These are phyloP conservation scores for Leucophenga montana DNA, from an alignment of 2,888 invertebrate species.

Conservation along the genomic window DNA sequence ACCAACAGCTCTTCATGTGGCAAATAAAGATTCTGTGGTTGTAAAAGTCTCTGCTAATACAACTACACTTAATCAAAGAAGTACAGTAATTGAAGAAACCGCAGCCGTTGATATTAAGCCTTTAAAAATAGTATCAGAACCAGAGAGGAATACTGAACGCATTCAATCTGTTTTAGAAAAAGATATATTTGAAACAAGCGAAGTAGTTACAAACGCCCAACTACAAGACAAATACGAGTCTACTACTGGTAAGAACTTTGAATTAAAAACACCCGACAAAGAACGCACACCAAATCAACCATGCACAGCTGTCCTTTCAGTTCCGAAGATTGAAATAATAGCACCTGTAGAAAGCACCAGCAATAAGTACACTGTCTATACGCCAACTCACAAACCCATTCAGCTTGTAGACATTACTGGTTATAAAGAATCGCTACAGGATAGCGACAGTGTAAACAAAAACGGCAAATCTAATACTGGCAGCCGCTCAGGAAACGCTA, in stretches of 20 bases:
- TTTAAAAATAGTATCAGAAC: no score
- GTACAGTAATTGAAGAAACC: no score
- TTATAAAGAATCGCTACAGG: slow-evolving; percentile 59
- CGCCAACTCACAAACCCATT: slow-evolving; percentile 52
- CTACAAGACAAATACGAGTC: neutral
- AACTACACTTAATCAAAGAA: no score
- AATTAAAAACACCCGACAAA: neutral
- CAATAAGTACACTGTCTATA: slow-evolving; percentile 3
- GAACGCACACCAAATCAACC: neutral
- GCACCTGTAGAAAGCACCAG: slow-evolving; percentile 32
- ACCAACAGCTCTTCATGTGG: no score
- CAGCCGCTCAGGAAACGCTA: slow-evolving; percentile 48
- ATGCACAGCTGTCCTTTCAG: slow-evolving; percentile 1
- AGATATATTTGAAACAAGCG: no score
- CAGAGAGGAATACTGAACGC: slow-evolving; percentile 28
- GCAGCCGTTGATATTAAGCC: no score
- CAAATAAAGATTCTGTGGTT: no score
- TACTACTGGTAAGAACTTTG: slow-evolving; percentile 9
- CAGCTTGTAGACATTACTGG: slow-evolving; percentile 57
- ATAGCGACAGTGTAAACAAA: slow-evolving; percentile 47
- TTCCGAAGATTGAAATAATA: slow-evolving; percentile 17
- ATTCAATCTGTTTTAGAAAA: neutral
- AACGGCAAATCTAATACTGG: slow-evolving; percentile 40
- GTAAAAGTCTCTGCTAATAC: no score
- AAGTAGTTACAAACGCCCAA: no score